Evolutionary conservation across 2,113 vertebrate species (phyloP).

Genomic region (Columba livia): DNA sequence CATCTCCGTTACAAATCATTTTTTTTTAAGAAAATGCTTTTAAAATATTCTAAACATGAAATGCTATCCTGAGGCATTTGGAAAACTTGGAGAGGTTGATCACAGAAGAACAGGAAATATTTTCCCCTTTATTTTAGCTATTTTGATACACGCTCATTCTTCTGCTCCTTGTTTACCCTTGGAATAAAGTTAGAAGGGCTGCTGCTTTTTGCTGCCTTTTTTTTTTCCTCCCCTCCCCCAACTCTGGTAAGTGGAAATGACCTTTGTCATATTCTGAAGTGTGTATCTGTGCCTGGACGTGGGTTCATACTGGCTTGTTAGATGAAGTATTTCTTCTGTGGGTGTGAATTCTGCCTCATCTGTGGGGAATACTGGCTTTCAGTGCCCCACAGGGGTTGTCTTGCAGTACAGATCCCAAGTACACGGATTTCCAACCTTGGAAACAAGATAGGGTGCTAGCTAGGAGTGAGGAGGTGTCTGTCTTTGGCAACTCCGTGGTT

Average conservation of each 20-base stretch:
- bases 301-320: neutral
- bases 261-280: neutral
- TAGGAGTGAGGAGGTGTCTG: neutral
- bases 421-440: neutral
- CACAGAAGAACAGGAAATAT: neutral
- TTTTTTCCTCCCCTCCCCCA: too few relatives aligned
- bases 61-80: neutral
- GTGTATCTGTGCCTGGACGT: neutral
- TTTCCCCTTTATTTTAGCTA: slow-evolving; percentile 6
- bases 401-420: neutral
- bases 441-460: neutral
- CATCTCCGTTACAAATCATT: neutral
- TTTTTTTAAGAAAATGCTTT: neutral
- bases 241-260: neutral
- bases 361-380: neutral
- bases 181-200: neutral
- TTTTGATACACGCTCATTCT: neutral
- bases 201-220: neutral
- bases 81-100: slow-evolving; percentile 13
- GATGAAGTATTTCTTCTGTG: neutral
- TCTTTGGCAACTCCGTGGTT: neutral
- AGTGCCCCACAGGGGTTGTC: neutral
- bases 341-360: neutral
- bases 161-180: slow-evolving; percentile 17
- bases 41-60: slow-evolving; percentile 29